A percentile compares a stretch with the other conserved stretches of the same genome.
phyloP scores from a whole-genome alignment of 2,113 vertebrate species.

The Ophthalmolycus amberensis region DNA sequence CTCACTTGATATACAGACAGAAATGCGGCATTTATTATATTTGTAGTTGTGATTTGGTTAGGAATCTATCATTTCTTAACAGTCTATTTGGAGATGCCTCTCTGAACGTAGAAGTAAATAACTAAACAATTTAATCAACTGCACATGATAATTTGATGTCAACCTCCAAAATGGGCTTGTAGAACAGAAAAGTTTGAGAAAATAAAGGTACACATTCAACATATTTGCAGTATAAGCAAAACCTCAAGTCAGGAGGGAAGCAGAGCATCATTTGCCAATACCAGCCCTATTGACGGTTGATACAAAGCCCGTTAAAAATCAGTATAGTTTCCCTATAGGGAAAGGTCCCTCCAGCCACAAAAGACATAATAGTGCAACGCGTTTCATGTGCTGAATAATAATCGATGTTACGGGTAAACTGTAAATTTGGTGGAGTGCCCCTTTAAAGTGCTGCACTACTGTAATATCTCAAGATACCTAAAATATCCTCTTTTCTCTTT shows the following conservation, averaged over 20 bases:
- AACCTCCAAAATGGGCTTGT: neutral
- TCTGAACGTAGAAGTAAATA: neutral
- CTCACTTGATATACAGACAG: neutral
- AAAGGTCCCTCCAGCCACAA: neutral
- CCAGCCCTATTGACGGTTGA: no score
- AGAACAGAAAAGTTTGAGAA: neutral
- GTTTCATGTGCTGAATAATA: neutral
- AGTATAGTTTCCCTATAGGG: neutral
- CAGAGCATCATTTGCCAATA: no score
- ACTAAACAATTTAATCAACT: neutral
- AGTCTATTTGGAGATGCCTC: neutral
- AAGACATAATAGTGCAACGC: neutral
- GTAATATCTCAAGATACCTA: neutral
- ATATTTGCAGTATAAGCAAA: neutral
- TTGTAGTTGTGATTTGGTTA: neutral
- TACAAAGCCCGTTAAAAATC: neutral
- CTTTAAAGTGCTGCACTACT: neutral
- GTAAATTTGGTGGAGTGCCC: neutral
- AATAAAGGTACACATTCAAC: neutral
- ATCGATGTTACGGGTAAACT: neutral
- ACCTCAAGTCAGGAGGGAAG: neutral
- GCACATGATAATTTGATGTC: neutral
- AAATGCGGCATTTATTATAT: neutral
- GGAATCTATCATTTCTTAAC: neutral
- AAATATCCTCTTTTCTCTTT: neutral